Evolutionary conservation across 2,797 vertebrate genomes (phyloP).

Genomic region (Echeneis naucrates): DNA sequence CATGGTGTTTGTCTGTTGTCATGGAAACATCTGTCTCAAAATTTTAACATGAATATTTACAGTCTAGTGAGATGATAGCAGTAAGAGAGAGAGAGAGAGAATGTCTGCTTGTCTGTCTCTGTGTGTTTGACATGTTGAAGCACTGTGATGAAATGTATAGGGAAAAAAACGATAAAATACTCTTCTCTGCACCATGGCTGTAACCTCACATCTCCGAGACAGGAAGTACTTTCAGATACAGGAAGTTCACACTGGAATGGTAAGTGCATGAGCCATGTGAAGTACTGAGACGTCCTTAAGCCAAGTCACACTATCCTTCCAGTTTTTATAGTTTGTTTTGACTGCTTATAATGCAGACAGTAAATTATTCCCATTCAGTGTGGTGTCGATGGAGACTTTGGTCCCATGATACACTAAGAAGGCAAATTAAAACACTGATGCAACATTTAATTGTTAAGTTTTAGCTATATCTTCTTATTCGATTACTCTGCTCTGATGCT

Average conservation of each 20-base stretch:
- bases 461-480: background rate
- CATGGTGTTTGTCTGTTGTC: conserved; percentile 69
- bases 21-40: conserved; percentile 64
- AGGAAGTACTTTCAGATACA: conserved; percentile 43
- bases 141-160: background rate
- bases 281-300: conserved; percentile 1
- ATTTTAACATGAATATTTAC: conserved; percentile 23
- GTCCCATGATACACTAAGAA: background rate
- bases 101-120: background rate
- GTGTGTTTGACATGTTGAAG: background rate
- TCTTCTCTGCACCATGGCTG: background rate
- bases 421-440: background rate
- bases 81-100: background rate
- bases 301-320: background rate
- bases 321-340: background rate
- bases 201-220: conserved; percentile 14
- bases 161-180: background rate
- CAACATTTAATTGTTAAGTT: too few species aligned
- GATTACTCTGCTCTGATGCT: too few species aligned
- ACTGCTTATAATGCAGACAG: background rate
- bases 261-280: background rate
- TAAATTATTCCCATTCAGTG: background rate
- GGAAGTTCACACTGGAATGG: conserved; percentile 33
- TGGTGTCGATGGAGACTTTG: background rate
- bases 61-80: conserved; percentile 22